Percentiles rank a stretch among this genome's conserved stretches.
phyloP scores from a whole-genome alignment of 2,113 vertebrate species.

The Pedetes capensis region DNA sequence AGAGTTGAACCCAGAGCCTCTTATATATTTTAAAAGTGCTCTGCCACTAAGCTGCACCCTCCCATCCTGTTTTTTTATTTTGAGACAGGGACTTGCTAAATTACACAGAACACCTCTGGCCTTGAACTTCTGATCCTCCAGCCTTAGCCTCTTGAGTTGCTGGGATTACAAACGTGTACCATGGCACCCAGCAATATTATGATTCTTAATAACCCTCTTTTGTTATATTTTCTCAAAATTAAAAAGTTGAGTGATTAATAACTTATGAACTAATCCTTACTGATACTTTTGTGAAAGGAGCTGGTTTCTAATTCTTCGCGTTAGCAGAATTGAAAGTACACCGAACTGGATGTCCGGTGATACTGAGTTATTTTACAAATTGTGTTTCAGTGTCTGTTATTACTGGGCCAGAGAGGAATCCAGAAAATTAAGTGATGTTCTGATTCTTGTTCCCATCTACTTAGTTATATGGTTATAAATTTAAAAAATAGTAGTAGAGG shows the following conservation, averaged over 20 bases:
- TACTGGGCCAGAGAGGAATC: neutral
- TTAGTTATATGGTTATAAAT: neutral
- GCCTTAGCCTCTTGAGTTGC: no score
- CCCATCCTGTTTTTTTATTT: no score
- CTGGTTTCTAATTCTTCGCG: constrained; percentile 1
- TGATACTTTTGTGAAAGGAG: constrained; percentile 1
- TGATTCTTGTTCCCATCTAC: neutral
- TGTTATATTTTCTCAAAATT: constrained; percentile 1
- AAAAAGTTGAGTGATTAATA: neutral
- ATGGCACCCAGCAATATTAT: no score
- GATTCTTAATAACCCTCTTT: neutral
- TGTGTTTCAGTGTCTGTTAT: neutral
- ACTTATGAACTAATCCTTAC: neutral
- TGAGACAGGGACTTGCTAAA: no score
- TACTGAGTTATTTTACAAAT: no score
- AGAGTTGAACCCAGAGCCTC: no score
- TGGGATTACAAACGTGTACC: no score
- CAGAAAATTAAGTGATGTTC: neutral
- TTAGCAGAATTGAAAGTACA: neutral
- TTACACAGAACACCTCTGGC: no score
- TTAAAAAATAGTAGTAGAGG: neutral
- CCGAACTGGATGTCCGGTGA: no score
- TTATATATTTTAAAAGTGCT: no score
- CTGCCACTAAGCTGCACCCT: no score
- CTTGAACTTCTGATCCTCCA: no score